Conservation (phyloP, 2,797 vertebrate genomes). For the Psittacula echo region DNA sequence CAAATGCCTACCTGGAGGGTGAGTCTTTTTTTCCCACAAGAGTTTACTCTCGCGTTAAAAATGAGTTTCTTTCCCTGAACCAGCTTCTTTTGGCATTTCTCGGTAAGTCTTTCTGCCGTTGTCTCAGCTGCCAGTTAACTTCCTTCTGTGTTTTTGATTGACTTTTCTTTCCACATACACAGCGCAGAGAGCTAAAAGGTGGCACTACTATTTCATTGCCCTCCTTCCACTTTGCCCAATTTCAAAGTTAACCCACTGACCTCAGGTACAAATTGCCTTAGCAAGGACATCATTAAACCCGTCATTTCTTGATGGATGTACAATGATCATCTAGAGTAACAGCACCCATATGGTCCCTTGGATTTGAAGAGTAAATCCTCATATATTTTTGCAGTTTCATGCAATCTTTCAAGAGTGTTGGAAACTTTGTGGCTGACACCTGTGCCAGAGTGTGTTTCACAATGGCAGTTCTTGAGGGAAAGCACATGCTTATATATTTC, state of each 20-base stretch:
- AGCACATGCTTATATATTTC: not conserved
- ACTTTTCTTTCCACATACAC: conserved; percentile 15
- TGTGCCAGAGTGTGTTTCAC: not conserved
- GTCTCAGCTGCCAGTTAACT: conserved; percentile 37
- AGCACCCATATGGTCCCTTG: not conserved
- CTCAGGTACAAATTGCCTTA: conserved; percentile 33
- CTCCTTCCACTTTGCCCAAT: conserved; percentile 12
- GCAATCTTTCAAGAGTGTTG: not conserved
- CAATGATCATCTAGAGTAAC: not conserved
- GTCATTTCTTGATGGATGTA: not conserved
- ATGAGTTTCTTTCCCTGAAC: conserved; percentile 13
- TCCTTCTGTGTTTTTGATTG: conserved; percentile 35
- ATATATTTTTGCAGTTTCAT: not conserved
- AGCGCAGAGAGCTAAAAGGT: not conserved
- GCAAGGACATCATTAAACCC: conserved; percentile 39
- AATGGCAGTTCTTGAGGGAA: not conserved
- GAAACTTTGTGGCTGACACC: not conserved
- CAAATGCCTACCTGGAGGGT: conserved; percentile 27
- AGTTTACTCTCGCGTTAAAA: conserved; percentile 40
- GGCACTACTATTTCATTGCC: not conserved
- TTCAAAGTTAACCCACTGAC: conserved; percentile 38
- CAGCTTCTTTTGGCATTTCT: conserved; percentile 30
- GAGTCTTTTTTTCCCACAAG: conserved; percentile 44
- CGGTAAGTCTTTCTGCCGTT: not conserved
- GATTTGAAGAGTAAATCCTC: not conserved